These are phyloP conservation scores for Lonchura striata DNA, from an alignment of 2,113 vertebrate species.

Conservation along the genomic window DNA sequence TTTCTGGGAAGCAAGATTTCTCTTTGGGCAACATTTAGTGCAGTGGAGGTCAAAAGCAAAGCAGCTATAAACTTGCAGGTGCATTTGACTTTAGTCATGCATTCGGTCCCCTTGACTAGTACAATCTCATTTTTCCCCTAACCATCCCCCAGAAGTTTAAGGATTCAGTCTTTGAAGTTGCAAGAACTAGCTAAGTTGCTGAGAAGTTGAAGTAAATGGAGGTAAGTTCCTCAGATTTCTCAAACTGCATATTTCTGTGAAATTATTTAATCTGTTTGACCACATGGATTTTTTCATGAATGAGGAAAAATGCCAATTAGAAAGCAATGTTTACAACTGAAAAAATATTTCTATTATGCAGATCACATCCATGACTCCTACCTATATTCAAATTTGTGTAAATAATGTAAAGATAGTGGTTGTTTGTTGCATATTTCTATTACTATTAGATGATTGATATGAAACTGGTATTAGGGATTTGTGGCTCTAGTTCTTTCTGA, in stretches of 20 bases:
- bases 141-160: not conserved
- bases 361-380: not conserved
- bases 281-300: not conserved
- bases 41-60: not conserved
- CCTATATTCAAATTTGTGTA: not conserved
- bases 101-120: not conserved
- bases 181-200: not conserved
- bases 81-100: not conserved
- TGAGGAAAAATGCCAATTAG: not conserved
- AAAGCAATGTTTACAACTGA: not conserved
- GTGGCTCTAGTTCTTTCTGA: not conserved
- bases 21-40: not conserved
- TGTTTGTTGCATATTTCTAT: not conserved
- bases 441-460: not conserved
- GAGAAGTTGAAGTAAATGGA: not conserved
- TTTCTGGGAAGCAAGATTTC: not conserved
- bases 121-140: not conserved
- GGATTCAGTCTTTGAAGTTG: not conserved
- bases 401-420: not conserved
- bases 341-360: not conserved
- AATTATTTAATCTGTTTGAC: not conserved
- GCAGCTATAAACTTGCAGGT: not conserved
- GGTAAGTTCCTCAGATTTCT: not conserved
- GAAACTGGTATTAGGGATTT: not conserved
- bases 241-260: not conserved